Evolutionary conservation across 2,113 vertebrate genomes (phyloP).

Genomic region (Atlantisia rogersi): DNA sequence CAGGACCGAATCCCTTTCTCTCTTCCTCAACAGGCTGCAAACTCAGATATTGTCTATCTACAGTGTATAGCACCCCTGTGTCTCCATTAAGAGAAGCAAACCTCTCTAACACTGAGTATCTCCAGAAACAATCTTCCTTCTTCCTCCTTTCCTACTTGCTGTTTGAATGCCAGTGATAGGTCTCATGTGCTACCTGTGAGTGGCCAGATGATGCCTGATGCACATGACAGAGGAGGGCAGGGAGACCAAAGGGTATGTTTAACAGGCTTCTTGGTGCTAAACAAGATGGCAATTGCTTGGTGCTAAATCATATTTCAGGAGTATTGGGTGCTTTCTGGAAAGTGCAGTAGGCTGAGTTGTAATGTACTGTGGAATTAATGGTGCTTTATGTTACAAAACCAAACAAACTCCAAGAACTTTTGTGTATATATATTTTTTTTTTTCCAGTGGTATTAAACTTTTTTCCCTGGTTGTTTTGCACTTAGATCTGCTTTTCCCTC

Average conservation of each 20-base stretch:
- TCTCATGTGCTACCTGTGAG: neutral
- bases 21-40: slow-evolving; percentile 15
- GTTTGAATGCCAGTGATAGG: neutral
- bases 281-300: slow-evolving; percentile 40
- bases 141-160: slow-evolving; percentile 17
- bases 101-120: slow-evolving; percentile 14
- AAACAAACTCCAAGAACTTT: slow-evolving; percentile 39
- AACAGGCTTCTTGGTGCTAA: slow-evolving; percentile 66
- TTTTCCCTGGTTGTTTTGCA: slow-evolving; percentile 65
- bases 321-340: slow-evolving; percentile 47
- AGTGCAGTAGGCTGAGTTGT: neutral
- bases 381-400: slow-evolving; percentile 61
- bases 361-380: slow-evolving; percentile 64
- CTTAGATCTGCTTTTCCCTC: slow-evolving; percentile 20
- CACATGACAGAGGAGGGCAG: neutral
- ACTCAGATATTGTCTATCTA: neutral
- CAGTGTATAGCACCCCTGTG: neutral
- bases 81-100: slow-evolving; percentile 2
- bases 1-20: neutral
- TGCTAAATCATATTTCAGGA: slow-evolving; percentile 61
- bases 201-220: neutral
- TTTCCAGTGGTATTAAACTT: slow-evolving; percentile 66
- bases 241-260: neutral
- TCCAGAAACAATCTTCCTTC: neutral
- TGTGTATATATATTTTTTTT: slow-evolving; percentile 17